Conservation (phyloP, 23 tunicate species). For the Diplosoma virens region DNA sequence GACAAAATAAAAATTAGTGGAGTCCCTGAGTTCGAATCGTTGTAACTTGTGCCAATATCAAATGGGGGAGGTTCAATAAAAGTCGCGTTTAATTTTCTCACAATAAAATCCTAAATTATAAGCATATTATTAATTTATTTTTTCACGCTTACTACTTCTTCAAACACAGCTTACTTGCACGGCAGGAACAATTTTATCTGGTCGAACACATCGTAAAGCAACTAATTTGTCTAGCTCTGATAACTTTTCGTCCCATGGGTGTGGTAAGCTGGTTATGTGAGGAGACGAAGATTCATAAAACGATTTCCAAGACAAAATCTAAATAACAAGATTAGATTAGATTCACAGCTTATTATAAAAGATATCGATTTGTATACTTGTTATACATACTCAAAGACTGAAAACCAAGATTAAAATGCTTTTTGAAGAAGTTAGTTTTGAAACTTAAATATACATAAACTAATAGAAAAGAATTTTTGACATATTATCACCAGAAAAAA, state of each 20-base stretch:
- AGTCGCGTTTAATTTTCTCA: conserved; percentile 54
- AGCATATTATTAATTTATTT: not conserved
- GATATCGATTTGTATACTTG: too few species aligned
- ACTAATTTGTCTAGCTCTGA: conserved; percentile 50
- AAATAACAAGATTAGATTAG: too few species aligned
- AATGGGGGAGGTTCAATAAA: conserved; percentile 91
- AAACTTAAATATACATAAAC: too few species aligned
- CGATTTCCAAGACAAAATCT: conserved; percentile 56
- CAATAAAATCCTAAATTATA: conserved; percentile 61
- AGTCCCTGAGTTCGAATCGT: conserved; percentile 80
- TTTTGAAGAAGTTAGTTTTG: too few species aligned
- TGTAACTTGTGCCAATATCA: conserved; percentile 67
- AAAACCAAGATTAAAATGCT: too few species aligned
- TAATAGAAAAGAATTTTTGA: too few species aligned
- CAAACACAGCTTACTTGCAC: conserved; percentile 49
- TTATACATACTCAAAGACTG: too few species aligned
- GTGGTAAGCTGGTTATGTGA: conserved; percentile 49
- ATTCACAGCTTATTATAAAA: too few species aligned
- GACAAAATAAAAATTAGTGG: conserved; percentile 87
- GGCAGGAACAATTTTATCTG: conserved; percentile 84
- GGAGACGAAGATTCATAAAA: conserved; percentile 71
- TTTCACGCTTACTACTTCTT: not conserved
- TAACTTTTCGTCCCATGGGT: conserved; percentile 59
- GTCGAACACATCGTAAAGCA: conserved; percentile 69
- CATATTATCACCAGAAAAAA: not conserved